Percentiles rank a stretch among this genome's conserved stretches.
Evolutionary conservation across 2,113 vertebrate genomes (phyloP).

Genomic region (Maylandia zebra): DNA sequence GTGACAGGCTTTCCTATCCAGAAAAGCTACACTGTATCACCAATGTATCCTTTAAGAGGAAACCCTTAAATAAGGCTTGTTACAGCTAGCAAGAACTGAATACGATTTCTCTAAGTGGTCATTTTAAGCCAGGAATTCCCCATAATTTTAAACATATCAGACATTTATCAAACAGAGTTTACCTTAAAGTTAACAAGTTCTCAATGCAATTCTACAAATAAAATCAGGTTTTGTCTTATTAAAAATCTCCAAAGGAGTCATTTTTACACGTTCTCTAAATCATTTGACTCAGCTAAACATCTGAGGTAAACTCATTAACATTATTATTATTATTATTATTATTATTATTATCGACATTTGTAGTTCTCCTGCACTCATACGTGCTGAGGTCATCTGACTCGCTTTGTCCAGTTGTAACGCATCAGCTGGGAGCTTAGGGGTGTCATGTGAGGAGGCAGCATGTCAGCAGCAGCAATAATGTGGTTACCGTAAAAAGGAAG

Average conservation of each 20-base stretch:
- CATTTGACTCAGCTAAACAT: neutral
- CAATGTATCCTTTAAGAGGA: neutral
- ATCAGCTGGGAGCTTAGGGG: constrained; percentile 20
- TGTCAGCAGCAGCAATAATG: constrained; percentile 48
- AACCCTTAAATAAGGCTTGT: rapidly evolving
- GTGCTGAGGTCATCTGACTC: constrained; percentile 14
- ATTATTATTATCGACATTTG: neutral
- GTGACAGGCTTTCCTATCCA: neutral
- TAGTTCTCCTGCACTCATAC: neutral
- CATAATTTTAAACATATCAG: neutral
- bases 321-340: neutral
- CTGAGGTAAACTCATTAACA: neutral
- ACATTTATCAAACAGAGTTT: neutral
- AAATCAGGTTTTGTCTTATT: neutral
- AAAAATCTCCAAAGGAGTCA: neutral
- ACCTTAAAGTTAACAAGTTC: neutral
- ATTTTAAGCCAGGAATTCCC: neutral
- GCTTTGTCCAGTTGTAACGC: neutral
- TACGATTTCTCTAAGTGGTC: neutral
- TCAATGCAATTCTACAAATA: neutral
- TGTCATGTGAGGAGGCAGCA: constrained; percentile 48
- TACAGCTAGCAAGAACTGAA: neutral
- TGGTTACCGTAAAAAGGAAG: constrained; percentile 55
- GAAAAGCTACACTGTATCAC: neutral
- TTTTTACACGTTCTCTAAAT: neutral